phyloP scores from a whole-genome alignment of 2,888 invertebrate species.

The Microctonus brassicae region DNA sequence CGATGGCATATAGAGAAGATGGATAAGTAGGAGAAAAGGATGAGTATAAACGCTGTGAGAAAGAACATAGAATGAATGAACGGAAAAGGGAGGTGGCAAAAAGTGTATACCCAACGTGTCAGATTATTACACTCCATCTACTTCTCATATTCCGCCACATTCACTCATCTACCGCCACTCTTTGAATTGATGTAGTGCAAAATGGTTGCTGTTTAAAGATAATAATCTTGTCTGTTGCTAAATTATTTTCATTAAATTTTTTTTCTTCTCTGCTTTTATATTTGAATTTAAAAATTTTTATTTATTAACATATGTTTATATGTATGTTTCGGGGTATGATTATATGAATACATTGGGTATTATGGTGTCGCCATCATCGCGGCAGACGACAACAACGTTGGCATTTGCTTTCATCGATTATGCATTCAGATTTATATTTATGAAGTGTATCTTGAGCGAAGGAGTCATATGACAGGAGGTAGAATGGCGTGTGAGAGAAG shows the following conservation, averaged over 20 bases:
- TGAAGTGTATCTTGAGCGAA: slow-evolving; percentile 51
- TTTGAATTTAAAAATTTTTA: neutral
- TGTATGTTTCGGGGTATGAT: too few relatives aligned
- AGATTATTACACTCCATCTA: slow-evolving; percentile 9
- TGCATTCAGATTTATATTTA: slow-evolving; percentile 66
- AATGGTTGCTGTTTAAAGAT: neutral
- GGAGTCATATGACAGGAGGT: slow-evolving; percentile 8
- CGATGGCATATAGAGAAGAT: neutral
- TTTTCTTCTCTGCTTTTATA: neutral
- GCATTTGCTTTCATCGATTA: slow-evolving; percentile 63
- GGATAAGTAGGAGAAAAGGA: neutral
- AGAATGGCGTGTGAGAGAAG: neutral
- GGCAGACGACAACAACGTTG: slow-evolving; percentile 7
- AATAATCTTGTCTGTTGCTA: too few relatives aligned
- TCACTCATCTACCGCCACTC: neutral
- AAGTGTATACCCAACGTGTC: neutral
- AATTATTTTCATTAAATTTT: neutral
- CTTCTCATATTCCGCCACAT: neutral
- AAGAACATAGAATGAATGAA: neutral
- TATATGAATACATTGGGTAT: slow-evolving; percentile 15
- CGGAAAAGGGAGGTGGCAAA: neutral
- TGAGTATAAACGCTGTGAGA: neutral
- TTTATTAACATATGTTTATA: neutral
- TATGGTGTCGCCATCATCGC: slow-evolving; percentile 16
- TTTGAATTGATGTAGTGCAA: slow-evolving; percentile 6